A percentile compares a stretch with the other conserved stretches of the same genome.
These are phyloP conservation scores for Naso thynnoides DNA, from an alignment of 2,797 vertebrate species.

Conservation along the genomic window DNA sequence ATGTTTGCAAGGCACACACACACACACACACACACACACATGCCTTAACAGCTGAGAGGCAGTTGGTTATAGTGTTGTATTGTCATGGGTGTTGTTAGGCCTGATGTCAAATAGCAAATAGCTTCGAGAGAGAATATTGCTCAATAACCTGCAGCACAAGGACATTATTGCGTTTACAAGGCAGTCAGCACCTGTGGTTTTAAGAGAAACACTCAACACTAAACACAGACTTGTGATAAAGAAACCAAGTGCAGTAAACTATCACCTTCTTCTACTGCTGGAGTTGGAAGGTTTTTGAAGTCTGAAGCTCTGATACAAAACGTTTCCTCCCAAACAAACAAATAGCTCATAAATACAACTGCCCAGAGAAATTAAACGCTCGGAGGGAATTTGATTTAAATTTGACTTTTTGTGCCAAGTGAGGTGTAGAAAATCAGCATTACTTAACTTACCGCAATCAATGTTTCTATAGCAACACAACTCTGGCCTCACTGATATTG, in stretches of 20 bases:
- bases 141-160: constrained; percentile 42
- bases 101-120: constrained; percentile 50
- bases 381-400: constrained; percentile 39
- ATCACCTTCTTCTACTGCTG: neutral
- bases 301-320: neutral
- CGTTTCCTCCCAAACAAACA: constrained; percentile 19
- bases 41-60: constrained; percentile 21
- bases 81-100: constrained; percentile 59
- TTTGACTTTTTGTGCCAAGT: constrained; percentile 33
- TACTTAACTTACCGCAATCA: constrained; percentile 62
- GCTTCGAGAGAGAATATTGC: constrained; percentile 44
- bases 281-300: neutral
- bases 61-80: constrained; percentile 46
- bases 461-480: constrained; percentile 75
- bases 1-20: neutral
- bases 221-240: constrained; percentile 32
- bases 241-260: neutral
- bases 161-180: constrained; percentile 57
- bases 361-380: constrained; percentile 29
- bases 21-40: constrained; percentile 34
- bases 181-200: constrained; percentile 50
- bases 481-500: constrained; percentile 51
- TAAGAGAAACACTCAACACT: constrained; percentile 56
- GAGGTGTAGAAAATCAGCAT: constrained; percentile 42
- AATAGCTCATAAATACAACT: neutral